phyloP scores from a whole-genome alignment of 2,797 vertebrate species.

The Pangasius krempfi region DNA sequence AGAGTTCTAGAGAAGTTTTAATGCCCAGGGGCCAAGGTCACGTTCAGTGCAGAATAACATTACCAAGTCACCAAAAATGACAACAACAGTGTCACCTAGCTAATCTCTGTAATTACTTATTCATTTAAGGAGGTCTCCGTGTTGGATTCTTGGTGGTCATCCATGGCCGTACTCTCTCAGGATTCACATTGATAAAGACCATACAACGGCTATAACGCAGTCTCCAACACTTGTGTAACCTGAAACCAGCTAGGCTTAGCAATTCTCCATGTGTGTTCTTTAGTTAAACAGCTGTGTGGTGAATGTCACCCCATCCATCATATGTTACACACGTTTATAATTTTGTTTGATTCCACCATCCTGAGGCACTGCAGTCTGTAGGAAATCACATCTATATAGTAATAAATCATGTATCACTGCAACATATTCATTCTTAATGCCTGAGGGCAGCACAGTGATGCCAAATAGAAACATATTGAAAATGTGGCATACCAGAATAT shows the following conservation, averaged over 20 bases:
- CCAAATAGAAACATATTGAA: conserved; percentile 20
- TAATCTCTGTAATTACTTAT: conserved; percentile 42
- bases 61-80: conserved; percentile 25
- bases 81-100: conserved; percentile 35
- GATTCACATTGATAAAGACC: conserved; percentile 31
- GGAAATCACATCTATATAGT: conserved; percentile 20
- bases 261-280: conserved; percentile 19
- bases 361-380: conserved; percentile 28
- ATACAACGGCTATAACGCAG: not conserved
- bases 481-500: conserved; percentile 5
- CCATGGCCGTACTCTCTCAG: not conserved
- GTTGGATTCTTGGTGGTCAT: conserved; percentile 27
- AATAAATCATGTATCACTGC: conserved; percentile 28
- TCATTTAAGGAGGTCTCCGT: not conserved
- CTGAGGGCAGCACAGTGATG: not conserved
- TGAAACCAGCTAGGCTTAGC: not conserved
- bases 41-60: conserved; percentile 5
- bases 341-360: conserved; percentile 37
- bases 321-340: conserved; percentile 35
- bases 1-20: not conserved
- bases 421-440: conserved; percentile 3
- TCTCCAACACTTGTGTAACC: conserved; percentile 10
- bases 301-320: conserved; percentile 32
- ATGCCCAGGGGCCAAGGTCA: conserved; percentile 17
- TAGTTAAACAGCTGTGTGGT: conserved; percentile 35